These are phyloP conservation scores for Penaeus japonicus DNA, from an alignment of 1,140 invertebrate genomes.

Conservation along the genomic window DNA sequence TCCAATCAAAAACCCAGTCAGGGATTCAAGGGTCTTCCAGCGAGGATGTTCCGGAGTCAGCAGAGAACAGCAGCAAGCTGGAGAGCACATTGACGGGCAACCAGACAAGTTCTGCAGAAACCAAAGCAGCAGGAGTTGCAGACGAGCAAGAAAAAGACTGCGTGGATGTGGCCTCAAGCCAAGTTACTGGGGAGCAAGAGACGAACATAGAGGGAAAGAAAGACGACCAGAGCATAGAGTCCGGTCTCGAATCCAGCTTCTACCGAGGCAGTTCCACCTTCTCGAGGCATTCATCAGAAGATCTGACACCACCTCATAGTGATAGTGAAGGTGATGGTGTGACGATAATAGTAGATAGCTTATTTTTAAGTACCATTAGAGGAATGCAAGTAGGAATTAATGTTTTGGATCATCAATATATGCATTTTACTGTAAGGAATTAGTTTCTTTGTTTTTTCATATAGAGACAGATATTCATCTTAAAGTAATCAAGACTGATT, in stretches of 20 bases:
- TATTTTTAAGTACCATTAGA: too few species aligned
- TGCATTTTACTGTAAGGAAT: too few species aligned
- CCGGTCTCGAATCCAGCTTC: slow-evolving; percentile 18
- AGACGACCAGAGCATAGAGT: background rate
- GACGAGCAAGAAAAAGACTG: background rate
- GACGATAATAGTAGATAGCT: too few species aligned
- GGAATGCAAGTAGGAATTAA: too few species aligned
- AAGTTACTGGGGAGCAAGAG: background rate
- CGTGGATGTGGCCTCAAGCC: too few species aligned
- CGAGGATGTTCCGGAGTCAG: background rate
- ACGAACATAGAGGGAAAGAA: background rate
- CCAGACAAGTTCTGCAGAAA: background rate
- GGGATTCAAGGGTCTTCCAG: background rate
- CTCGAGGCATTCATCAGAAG: background rate
- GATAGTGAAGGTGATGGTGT: slow-evolving; percentile 25
- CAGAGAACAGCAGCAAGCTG: background rate
- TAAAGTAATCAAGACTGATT: too few species aligned
- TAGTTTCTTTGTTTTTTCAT: too few species aligned
- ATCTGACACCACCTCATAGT: slow-evolving; percentile 8
- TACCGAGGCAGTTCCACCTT: slow-evolving; percentile 1
- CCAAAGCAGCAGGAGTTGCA: background rate
- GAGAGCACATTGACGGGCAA: background rate
- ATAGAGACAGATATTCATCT: too few species aligned
- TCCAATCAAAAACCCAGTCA: slow-evolving; percentile 18
- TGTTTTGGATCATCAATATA: too few species aligned